Conservation (phyloP, 2,888 invertebrate genomes). For the Brachyopa scutellaris region DNA sequence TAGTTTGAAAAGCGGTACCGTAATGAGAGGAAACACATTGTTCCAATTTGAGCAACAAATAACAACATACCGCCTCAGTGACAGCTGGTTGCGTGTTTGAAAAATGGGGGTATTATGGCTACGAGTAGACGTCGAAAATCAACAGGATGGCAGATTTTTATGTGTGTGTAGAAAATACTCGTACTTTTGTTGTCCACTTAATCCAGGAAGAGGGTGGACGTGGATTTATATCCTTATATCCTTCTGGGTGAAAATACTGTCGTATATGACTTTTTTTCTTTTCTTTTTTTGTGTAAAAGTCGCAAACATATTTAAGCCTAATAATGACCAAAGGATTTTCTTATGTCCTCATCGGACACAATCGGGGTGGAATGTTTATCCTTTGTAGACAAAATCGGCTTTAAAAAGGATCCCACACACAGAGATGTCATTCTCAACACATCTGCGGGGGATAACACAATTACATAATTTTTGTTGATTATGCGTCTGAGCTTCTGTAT, state of each 20-base stretch:
- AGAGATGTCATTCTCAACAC: slow-evolving; percentile 24
- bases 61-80: background rate
- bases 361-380: slow-evolving; percentile 1
- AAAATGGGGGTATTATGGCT: slow-evolving; percentile 39
- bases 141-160: background rate
- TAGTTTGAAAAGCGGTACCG: slow-evolving; percentile 30
- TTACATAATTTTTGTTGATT: slow-evolving; percentile 47
- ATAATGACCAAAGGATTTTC: slow-evolving; percentile 59
- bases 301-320: slow-evolving; percentile 43
- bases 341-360: background rate
- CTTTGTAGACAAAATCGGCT: slow-evolving; percentile 28
- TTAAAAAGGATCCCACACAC: background rate
- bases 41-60: background rate
- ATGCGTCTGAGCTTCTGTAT: background rate
- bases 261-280: no score
- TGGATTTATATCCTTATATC: slow-evolving; percentile 22
- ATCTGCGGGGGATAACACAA: slow-evolving; percentile 30
- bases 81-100: slow-evolving; percentile 17
- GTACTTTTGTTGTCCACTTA: slow-evolving; percentile 32
- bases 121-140: background rate
- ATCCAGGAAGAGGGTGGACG: slow-evolving; percentile 36
- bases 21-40: slow-evolving; percentile 9
- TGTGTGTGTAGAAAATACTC: slow-evolving; percentile 3
- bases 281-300: slow-evolving; percentile 1
- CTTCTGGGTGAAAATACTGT: background rate